These are phyloP conservation scores for Orius laevigatus DNA, from an alignment of 1,140 invertebrate species.

Conservation along the genomic window DNA sequence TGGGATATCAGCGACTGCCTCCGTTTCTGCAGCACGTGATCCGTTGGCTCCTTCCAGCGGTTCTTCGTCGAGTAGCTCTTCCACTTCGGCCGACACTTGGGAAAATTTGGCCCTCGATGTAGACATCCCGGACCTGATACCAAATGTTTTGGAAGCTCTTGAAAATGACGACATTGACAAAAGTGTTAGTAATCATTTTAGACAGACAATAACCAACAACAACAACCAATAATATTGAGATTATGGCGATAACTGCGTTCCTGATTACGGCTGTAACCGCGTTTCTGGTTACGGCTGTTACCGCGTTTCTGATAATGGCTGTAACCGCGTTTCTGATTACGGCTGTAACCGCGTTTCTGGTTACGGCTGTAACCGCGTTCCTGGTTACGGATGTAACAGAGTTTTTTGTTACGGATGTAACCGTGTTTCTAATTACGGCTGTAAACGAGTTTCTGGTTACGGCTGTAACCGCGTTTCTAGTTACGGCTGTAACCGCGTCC, in stretches of 20 bases:
- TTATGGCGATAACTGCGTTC: neutral
- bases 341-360: too few relatives aligned
- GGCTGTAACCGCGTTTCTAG: too few relatives aligned
- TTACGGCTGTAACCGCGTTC: too few relatives aligned
- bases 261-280: too few relatives aligned
- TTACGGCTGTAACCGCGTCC: too few relatives aligned
- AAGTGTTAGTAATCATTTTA: constrained; percentile 30
- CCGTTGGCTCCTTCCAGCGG: constrained; percentile 21
- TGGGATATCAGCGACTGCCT: constrained; percentile 22
- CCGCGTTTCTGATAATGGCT: too few relatives aligned
- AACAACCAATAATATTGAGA: neutral
- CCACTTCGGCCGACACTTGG: constrained; percentile 33
- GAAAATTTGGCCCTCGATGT: constrained; percentile 37
- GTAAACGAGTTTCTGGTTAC: too few relatives aligned
- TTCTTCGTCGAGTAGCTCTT: constrained; percentile 10
- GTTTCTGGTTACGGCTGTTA: too few relatives aligned
- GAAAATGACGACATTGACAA: constrained; percentile 44
- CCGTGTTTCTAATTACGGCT: too few relatives aligned
- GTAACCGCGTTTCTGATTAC: too few relatives aligned
- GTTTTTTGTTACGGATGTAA: too few relatives aligned
- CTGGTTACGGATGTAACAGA: too few relatives aligned
- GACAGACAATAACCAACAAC: neutral
- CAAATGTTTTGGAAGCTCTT: constrained; percentile 35
- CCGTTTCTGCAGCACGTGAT: neutral
- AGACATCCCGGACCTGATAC: constrained; percentile 41